Evolutionary conservation across 2,113 vertebrate genomes (phyloP).

Genomic region (Oncorhynchus mykiss): DNA sequence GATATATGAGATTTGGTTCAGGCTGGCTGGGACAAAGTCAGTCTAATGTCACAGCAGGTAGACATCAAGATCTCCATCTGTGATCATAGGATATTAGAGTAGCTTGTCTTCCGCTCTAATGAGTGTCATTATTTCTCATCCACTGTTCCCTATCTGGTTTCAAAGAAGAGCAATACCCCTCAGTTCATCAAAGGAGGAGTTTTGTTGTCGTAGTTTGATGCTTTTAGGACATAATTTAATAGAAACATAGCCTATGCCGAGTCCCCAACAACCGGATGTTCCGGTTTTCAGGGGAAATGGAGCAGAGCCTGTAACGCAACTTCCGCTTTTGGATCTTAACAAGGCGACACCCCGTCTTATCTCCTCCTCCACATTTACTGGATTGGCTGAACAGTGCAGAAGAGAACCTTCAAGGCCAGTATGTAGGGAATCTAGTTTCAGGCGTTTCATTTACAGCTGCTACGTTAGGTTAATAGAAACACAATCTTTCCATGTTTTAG

Average conservation of each 20-base stretch:
- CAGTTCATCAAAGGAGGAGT: neutral
- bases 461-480: too few species aligned
- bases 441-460: too few species aligned
- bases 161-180: neutral
- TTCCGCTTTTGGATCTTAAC: too few species aligned
- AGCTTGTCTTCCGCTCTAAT: neutral
- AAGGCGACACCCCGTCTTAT: too few species aligned
- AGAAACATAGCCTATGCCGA: neutral
- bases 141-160: neutral
- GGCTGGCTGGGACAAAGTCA: constrained; percentile 22
- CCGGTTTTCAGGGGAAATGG: too few species aligned
- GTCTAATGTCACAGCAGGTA: constrained; percentile 32
- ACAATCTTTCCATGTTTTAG: neutral
- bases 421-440: too few species aligned
- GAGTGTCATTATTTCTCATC: neutral
- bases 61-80: constrained; percentile 1
- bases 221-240: neutral
- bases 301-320: too few species aligned
- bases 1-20: constrained; percentile 51
- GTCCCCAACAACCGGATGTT: too few species aligned
- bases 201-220: neutral
- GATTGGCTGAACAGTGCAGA: too few species aligned
- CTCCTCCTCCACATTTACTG: too few species aligned
- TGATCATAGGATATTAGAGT: neutral
- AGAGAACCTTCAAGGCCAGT: too few species aligned